Base-by-base conservation (phyloP, 1,140 invertebrate species). In the Marisa cornuarietis region DNA sequence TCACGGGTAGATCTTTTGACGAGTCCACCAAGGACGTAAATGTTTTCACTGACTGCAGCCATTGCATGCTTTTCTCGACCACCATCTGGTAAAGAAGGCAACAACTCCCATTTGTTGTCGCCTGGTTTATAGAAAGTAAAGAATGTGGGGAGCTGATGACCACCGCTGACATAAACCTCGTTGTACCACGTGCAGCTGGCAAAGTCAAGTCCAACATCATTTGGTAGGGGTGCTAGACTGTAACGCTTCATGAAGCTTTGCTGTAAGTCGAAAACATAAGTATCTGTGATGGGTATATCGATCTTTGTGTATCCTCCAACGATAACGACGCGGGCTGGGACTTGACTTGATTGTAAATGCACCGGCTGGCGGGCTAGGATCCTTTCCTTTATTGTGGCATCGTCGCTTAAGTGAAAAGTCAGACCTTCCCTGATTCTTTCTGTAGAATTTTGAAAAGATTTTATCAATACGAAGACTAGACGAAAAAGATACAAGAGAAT, bases 41-140 rank as follows among this genome's bases (percentile, higher is more conserved):
- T 81, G 11, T 78, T 78, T 54, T 82, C 75, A 22, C 77, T 80
- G 20, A 84, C 71, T 10, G 85, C 77, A 6, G 85, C 83, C 85
- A 86, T 86, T 2, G 77, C 76, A 68, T 86, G 85, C 52, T 84
- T 84, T 75, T 84, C 84, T 18, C 85, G 80, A 52, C 85, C 85
- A 78, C 83, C 82, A 6, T 13, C n/a, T 31, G 26, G 22, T 31
- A 68, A 1, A 31, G 22, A n/a, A 6, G 65, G 65, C 65, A 68
- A 11, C 22, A 68, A 4, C n/a, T 68, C 65, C 65, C 65, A 68
- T 10, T 68, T n/a, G 65, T 68, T 68, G 26, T 68, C 65, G 22
- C 65, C 65, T n/a, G 65, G 62, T n/a, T 63, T 63, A n/a, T 63
- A 63, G 4, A 63, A 2, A 63, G 3, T n/a, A 7, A 63, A 63